phyloP scores from a whole-genome alignment of 2,888 invertebrate species.

The Xanthorhoe designata region DNA sequence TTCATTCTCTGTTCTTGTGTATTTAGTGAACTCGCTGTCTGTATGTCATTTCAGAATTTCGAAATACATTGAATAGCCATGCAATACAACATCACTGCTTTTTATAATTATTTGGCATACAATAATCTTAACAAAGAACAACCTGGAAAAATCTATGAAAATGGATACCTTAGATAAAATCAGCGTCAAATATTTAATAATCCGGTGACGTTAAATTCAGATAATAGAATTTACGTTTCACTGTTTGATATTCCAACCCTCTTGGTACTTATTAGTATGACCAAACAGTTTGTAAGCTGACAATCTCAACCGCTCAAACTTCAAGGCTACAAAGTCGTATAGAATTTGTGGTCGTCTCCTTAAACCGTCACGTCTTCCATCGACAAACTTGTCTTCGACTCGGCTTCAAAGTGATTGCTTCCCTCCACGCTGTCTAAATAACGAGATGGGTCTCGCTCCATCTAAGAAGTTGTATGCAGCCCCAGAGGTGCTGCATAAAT shows the following conservation, averaged over 20 bases:
- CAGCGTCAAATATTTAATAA: background rate
- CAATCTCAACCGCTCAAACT: conserved; percentile 16
- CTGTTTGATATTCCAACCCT: background rate
- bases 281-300: conserved; percentile 20
- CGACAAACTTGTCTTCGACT: conserved; percentile 31
- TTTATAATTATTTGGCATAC: no score
- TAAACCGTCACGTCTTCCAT: conserved; percentile 32
- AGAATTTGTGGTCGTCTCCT: conserved; percentile 23
- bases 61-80: conserved; percentile 1
- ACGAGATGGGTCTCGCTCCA: conserved; percentile 30
- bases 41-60: conserved; percentile 13
- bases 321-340: conserved; percentile 18
- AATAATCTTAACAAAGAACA: background rate
- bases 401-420: conserved; percentile 40
- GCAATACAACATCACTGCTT: background rate
- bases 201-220: background rate
- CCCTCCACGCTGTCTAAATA: conserved; percentile 40
- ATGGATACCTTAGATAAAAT: background rate
- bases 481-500: conserved; percentile 72
- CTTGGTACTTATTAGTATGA: conserved; percentile 15
- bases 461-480: conserved; percentile 45
- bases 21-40: conserved; percentile 13
- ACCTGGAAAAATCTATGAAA: background rate
- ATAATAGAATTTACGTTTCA: background rate
- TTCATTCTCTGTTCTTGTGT: conserved; percentile 20